Percentiles rank a stretch among this genome's conserved stretches.
These are phyloP conservation scores for Zosterops japonicus DNA, from an alignment of 2,113 vertebrate genomes.

Conservation along the genomic window DNA sequence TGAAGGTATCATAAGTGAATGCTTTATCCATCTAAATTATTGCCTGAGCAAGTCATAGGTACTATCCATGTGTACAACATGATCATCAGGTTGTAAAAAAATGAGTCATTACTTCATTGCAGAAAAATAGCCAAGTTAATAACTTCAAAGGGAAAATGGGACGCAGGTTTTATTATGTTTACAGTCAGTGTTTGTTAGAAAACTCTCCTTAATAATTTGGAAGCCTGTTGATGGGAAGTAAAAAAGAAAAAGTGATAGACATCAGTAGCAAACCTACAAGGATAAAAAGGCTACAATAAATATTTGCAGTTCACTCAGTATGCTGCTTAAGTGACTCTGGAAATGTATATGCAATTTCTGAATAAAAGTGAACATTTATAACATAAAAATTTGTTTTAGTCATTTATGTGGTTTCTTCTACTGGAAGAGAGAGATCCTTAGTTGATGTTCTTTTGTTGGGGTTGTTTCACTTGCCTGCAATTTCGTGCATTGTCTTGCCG, in stretches of 20 bases:
- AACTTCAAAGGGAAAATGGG: not conserved
- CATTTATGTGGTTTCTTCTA: not conserved
- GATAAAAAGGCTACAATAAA: not conserved
- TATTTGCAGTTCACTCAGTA: not conserved
- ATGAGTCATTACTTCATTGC: not conserved
- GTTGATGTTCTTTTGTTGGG: not conserved
- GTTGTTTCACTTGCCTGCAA: not conserved
- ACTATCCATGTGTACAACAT: not conserved
- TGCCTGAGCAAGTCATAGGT: not conserved
- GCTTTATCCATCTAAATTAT: not conserved
- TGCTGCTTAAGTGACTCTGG: not conserved
- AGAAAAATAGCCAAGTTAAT: not conserved
- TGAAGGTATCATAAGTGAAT: not conserved
- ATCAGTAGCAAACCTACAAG: not conserved
- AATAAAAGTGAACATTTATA: slow-evolving; percentile 37
- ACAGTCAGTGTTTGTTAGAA: not conserved
- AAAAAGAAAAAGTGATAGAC: not conserved
- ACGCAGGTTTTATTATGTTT: not conserved
- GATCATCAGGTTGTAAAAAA: not conserved
- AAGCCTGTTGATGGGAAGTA: not conserved
- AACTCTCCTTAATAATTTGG: not conserved
- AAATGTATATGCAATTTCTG: slow-evolving; percentile 2
- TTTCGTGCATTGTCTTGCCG: not conserved
- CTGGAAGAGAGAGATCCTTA: not conserved
- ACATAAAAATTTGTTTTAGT: not conserved